Base-by-base conservation (phyloP, 2,888 invertebrate genomes). In the Drosophila parthenogenetica region DNA sequence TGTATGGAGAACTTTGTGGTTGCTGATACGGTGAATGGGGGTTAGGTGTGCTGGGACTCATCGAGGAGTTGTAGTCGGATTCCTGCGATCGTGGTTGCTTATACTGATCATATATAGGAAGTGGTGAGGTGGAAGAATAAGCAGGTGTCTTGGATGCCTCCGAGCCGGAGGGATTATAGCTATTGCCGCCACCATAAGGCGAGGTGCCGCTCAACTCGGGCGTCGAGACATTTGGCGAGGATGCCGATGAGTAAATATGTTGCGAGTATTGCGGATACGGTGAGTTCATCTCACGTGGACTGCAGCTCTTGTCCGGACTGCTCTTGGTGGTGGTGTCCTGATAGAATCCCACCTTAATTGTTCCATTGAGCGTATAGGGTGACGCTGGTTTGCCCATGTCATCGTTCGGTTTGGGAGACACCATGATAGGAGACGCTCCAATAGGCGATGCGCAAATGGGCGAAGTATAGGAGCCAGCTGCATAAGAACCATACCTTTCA, bases 321-420 rank as follows among this genome's bases (percentile, higher is more conserved):
- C 96, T 96, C 90, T 96, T 96, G 4, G 95, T 95, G 0, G 96
- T 96, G n/a, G 96, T 95, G 81, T 97, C 97, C 91, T 97, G 97
- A 92, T 97, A 97, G 91, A 97, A 97, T 3, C 97, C 97, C 37
- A 97, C 97, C 78, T 97, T 94, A 5, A 97, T 95, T 4, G 96
- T 95, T 0, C 96, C 96, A 87, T 97, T 97, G n/a, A 96, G 94
- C 0, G 96, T 95, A 89, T 96, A 95, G 0, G 92, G 92, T 0
- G 94, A 93, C 5, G 95, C 94, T 8, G 81, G 88, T 77, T 94
- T 94, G 81, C 94, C 94, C 29, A 91, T 90, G 8, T 91, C 91
- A 48, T 95, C 95, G 72, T 96, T 96, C 0, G 95, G 95, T 72
- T 95, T 93, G 0, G 97, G 96, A 0, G 96, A 96, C 22, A 95